Conservation (phyloP, 1,140 invertebrate species). For the Sminthurides bifidus region DNA sequence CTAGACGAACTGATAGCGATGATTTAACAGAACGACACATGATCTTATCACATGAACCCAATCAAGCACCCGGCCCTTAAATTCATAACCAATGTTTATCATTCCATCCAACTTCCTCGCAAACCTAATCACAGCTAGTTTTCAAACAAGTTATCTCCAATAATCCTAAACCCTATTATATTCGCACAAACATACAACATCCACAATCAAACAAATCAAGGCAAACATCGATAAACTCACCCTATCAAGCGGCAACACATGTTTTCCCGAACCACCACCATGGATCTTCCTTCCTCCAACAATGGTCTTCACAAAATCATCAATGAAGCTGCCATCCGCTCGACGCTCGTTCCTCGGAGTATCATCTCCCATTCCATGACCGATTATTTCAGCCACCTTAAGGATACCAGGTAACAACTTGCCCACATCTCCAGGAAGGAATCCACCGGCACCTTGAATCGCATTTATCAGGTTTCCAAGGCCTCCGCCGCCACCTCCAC, state of each 20-base stretch:
- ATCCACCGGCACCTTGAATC: constrained; percentile 21
- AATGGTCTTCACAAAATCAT: constrained; percentile 27
- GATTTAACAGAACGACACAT: too few species aligned
- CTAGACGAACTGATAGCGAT: too few species aligned
- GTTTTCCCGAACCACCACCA: constrained; percentile 14
- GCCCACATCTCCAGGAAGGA: constrained; percentile 19
- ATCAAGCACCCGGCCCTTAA: too few species aligned
- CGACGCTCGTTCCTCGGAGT: constrained; percentile 25
- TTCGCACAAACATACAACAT: background rate
- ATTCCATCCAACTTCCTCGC: too few species aligned
- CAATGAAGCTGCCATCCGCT: constrained; percentile 25
- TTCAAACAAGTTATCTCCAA: too few species aligned
- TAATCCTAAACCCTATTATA: too few species aligned
- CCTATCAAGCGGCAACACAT: constrained; percentile 15
- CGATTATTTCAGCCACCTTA: constrained; percentile 29
- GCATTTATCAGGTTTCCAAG: constrained; percentile 7
- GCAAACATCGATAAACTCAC: too few species aligned
- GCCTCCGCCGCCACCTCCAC: constrained; percentile 10
- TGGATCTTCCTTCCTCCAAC: constrained; percentile 29
- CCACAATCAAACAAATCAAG: background rate
- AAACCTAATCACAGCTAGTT: too few species aligned
- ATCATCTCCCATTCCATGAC: constrained; percentile 28
- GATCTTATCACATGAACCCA: too few species aligned
- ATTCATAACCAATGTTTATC: too few species aligned
- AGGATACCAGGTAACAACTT: constrained; percentile 23